A percentile compares a stretch with the other conserved stretches of the same genome.
These are phyloP conservation scores for Salmo trutta DNA, from an alignment of 2,797 vertebrate species.

Conservation along the genomic window DNA sequence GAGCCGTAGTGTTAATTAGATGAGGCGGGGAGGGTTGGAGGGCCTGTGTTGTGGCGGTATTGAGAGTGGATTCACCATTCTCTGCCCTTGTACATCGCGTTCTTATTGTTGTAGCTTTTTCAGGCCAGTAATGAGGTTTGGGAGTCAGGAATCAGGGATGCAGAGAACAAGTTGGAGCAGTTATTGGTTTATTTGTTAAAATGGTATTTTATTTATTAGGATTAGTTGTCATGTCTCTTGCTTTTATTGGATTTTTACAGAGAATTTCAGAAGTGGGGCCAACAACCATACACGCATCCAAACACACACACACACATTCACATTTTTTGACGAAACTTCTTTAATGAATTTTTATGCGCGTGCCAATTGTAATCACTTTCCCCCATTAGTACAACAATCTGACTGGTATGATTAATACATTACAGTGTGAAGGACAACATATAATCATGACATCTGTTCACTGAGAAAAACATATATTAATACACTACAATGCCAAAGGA, in stretches of 20 bases:
- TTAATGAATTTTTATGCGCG: no score
- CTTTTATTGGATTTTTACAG: background rate
- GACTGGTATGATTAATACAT: background rate
- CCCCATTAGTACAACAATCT: no score
- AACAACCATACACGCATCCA: background rate
- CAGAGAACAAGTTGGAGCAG: background rate
- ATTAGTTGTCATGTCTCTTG: background rate
- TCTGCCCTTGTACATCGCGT: background rate
- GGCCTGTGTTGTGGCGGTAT: background rate
- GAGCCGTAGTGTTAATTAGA: background rate
- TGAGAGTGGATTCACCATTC: constrained; percentile 8
- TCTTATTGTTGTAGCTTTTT: background rate
- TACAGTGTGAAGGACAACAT: background rate
- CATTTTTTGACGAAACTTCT: background rate
- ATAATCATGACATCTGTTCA: no score
- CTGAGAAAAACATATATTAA: background rate
- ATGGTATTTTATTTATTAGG: no score
- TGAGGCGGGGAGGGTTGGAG: no score
- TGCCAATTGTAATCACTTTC: no score
- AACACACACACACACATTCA: constrained; percentile 6
- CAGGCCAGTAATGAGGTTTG: constrained; percentile 7
- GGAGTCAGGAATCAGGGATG: constrained; percentile 20
- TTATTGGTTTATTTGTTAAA: background rate
- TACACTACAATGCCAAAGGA: background rate
- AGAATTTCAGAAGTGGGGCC: constrained; percentile 28